A percentile compares a stretch with the other conserved stretches of the same genome.
These are phyloP conservation scores for Molossus alvarezi DNA, from an alignment of 2,797 vertebrate species.

Conservation along the genomic window DNA sequence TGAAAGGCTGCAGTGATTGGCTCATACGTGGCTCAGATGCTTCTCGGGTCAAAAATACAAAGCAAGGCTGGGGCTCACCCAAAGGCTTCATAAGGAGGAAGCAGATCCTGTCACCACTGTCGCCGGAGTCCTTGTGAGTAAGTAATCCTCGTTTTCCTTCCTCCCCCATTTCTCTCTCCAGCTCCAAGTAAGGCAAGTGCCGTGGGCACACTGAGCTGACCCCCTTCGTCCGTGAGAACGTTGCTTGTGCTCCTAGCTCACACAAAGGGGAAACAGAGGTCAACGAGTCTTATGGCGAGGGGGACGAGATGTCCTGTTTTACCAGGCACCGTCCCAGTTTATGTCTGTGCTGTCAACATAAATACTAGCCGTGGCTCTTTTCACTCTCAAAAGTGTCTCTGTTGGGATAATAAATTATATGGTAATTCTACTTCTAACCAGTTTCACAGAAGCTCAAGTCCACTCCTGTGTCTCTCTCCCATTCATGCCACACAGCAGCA, in stretches of 20 bases:
- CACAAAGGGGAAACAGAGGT: neutral
- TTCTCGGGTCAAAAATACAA: neutral
- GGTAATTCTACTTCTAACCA: neutral
- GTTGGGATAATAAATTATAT: neutral
- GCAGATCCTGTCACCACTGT: neutral
- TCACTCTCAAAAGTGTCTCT: neutral
- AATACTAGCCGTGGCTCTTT: neutral
- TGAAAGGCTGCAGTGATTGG: neutral
- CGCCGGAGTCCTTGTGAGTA: neutral
- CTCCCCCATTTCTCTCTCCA: neutral
- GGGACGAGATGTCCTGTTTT: neutral
- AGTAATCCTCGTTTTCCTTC: neutral
- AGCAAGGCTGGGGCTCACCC: neutral
- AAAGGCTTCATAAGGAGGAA: neutral
- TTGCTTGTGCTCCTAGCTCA: neutral
- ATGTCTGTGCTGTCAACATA: neutral
- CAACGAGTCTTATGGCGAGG: too few species aligned
- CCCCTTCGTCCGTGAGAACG: neutral
- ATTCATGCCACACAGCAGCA: neutral
- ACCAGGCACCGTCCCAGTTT: neutral
- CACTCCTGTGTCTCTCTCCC: neutral
- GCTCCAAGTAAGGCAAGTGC: neutral
- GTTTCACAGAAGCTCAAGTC: neutral
- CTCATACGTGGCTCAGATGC: neutral
- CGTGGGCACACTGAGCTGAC: neutral